Percentiles rank a stretch among this genome's conserved stretches.
Conservation (phyloP, 37 sponge, comb jelly and placozoan species). For the Mnemiopsis leidyi region DNA sequence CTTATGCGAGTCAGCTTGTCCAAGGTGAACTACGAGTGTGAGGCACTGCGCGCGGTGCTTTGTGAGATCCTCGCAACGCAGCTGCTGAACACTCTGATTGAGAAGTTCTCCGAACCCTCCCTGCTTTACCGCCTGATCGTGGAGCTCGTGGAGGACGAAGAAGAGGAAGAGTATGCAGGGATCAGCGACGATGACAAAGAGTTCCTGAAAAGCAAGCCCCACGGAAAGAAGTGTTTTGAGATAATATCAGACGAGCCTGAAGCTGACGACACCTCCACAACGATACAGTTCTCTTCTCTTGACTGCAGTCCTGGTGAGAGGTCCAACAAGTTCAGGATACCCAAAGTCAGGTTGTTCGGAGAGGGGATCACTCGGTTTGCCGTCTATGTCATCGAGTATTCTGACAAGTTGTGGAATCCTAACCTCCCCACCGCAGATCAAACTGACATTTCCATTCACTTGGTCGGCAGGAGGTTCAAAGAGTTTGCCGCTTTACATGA, state of each 20-base stretch:
- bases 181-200: constrained; percentile 61
- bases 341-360: constrained; percentile 53
- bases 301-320: constrained; percentile 18
- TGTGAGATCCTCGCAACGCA: constrained; percentile 36
- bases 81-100: background rate
- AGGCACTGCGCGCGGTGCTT: constrained; percentile 33
- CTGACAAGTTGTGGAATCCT: background rate
- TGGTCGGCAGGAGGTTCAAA: constrained; percentile 53
- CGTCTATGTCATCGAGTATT: constrained; percentile 58
- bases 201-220: constrained; percentile 9
- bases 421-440: background rate
- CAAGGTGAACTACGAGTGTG: constrained; percentile 28
- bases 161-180: background rate
- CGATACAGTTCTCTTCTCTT: background rate
- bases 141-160: background rate
- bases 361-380: constrained; percentile 43
- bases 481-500: constrained; percentile 55
- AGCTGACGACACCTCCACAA: background rate
- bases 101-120: constrained; percentile 3
- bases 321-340: constrained; percentile 35
- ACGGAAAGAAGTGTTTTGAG: background rate
- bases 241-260: background rate
- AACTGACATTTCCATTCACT: background rate
- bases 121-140: constrained; percentile 4
- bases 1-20: constrained; percentile 7